Conservation (phyloP, 2,797 vertebrate species). For the Lutjanus argentimaculatus region DNA sequence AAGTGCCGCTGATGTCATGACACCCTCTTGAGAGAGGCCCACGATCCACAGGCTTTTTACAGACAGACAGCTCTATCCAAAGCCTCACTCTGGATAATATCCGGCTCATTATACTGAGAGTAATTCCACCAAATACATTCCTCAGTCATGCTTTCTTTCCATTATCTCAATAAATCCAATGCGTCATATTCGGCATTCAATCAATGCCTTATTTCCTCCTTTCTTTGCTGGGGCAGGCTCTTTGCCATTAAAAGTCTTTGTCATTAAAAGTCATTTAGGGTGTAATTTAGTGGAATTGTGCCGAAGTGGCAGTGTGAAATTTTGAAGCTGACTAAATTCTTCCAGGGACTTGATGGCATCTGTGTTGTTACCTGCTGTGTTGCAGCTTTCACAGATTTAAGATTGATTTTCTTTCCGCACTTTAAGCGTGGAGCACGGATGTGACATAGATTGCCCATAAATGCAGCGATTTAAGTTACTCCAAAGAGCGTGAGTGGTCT, state of each 20-base stretch:
- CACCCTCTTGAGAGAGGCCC: background rate
- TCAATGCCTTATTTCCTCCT: conserved; percentile 55
- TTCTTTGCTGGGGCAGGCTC: conserved; percentile 28
- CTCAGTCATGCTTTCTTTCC: conserved; percentile 27
- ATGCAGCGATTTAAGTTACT: conserved; percentile 22
- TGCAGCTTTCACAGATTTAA: conserved; percentile 30
- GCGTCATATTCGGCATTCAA: conserved; percentile 48
- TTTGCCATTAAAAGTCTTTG: conserved; percentile 48
- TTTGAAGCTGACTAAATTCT: conserved; percentile 45
- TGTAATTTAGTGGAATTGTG: conserved; percentile 62
- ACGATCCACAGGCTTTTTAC: conserved; percentile 24
- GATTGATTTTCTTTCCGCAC: conserved; percentile 46
- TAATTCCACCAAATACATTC: conserved; percentile 39
- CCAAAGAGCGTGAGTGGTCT: background rate
- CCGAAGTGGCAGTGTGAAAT: conserved; percentile 33
- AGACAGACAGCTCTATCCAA: conserved; percentile 4
- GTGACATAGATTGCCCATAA: conserved; percentile 39
- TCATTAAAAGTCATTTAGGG: conserved; percentile 56
- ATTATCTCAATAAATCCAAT: conserved; percentile 47
- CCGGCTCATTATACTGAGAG: conserved; percentile 25
- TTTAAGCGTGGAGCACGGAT: conserved; percentile 12
- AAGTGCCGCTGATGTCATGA: background rate
- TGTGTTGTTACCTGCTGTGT: conserved; percentile 28
- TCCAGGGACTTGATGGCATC: conserved; percentile 22
- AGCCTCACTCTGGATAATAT: conserved; percentile 24